phyloP scores from a whole-genome alignment of 92 coral and sea anemone genomes.

The Diadumene lineata region DNA sequence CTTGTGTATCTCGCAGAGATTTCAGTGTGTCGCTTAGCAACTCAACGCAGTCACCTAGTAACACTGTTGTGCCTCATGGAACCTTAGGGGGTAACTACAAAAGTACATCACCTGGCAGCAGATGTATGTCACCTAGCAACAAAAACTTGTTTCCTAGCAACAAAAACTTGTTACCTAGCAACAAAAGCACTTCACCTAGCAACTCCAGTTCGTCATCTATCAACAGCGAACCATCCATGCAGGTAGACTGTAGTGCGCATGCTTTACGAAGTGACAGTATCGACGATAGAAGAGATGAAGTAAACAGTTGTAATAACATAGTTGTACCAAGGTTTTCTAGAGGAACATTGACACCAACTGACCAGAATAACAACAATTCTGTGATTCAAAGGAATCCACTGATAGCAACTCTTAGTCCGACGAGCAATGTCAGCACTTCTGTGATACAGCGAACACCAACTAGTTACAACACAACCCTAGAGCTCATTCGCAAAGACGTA shows the following conservation, averaged over 20 bases:
- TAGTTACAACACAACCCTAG: neutral
- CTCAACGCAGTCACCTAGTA: neutral
- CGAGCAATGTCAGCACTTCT: neutral
- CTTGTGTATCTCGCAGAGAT: neutral
- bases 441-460: neutral
- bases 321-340: neutral
- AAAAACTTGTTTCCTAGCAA: neutral
- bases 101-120: neutral
- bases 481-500: neutral
- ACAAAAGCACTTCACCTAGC: neutral
- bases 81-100: no score
- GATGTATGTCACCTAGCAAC: neutral
- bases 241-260: no score
- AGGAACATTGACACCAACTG: neutral
- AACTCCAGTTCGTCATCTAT: neutral
- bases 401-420: neutral
- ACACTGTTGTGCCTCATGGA: neutral
- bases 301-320: neutral
- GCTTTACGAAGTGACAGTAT: neutral
- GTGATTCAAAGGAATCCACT: neutral
- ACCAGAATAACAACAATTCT: slow-evolving; percentile 1
- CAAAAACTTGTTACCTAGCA: neutral
- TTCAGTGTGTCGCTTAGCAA: neutral
- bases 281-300: neutral
- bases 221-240: neutral